Conservation (phyloP, 2,888 invertebrate genomes). For the Drosophila recens region DNA sequence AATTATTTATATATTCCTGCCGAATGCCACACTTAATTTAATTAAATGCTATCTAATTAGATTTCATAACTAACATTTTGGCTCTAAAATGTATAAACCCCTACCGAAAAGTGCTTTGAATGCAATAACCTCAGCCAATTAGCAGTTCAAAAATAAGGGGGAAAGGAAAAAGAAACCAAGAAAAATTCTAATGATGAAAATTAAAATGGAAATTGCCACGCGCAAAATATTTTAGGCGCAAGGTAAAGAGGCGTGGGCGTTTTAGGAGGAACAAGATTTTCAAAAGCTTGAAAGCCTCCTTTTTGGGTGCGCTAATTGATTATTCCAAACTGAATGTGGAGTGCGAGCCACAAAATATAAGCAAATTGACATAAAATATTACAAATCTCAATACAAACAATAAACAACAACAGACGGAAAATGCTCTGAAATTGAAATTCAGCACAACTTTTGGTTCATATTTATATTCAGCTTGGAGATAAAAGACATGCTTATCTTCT, state of each 20-base stretch:
- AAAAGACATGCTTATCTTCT: constrained; percentile 3
- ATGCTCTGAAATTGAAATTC: constrained; percentile 6
- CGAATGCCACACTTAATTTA: constrained; percentile 44
- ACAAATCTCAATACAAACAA: constrained; percentile 16
- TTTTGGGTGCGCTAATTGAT: constrained; percentile 63
- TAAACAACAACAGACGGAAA: constrained; percentile 16
- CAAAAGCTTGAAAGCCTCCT: constrained; percentile 30
- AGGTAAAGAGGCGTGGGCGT: constrained; percentile 12
- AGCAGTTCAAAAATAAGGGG: constrained; percentile 17
- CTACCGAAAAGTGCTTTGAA: constrained; percentile 18
- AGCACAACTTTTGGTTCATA: neutral
- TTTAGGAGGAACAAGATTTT: constrained; percentile 43
- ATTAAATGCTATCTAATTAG: constrained; percentile 61
- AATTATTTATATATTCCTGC: constrained; percentile 19
- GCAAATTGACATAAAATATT: constrained; percentile 25
- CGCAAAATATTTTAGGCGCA: constrained; percentile 40
- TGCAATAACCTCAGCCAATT: constrained; percentile 48
- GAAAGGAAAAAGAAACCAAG: neutral
- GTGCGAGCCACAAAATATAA: constrained; percentile 9
- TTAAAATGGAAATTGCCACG: constrained; percentile 67
- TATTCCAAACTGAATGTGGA: constrained; percentile 37
- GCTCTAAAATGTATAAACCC: constrained; percentile 11
- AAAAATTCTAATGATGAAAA: constrained; percentile 55
- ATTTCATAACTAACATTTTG: constrained; percentile 27
- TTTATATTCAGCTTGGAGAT: constrained; percentile 2